Base-by-base conservation (phyloP, 2,888 invertebrate genomes). In the Tipula confusa region DNA sequence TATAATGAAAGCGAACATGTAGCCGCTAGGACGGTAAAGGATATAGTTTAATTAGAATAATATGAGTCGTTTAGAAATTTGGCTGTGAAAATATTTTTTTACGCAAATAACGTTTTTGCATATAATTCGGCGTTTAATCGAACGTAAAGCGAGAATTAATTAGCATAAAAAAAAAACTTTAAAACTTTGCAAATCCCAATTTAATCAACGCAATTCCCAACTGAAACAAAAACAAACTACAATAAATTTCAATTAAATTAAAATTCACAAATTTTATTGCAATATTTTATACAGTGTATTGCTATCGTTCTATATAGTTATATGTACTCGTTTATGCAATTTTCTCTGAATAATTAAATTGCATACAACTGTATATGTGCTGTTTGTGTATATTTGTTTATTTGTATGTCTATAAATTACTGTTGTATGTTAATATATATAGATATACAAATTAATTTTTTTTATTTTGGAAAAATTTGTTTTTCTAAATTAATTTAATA, bases 161-260 rank as follows among this genome's bases (percentile, higher is more conserved):
- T n/a, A n/a, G 4, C 43, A n/a, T n/a, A n/a, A n/a, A n/a, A 43
- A 43, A 2, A 9, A 36, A 9, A 36, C 36, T 18, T 43, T 15
- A 24, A 64, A 64, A 64, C 24, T 64, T 64, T 18, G 24, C 24
- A 64, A 64, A 7, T 64, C 64, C 64, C 64, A 64, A 64, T 64
- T 64, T 64, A 64, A 64, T 64, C 64, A 64, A 64, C n/a, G 24
- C 64, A 64, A 64, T 64, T 64, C 64, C 64, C 64, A 24, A 11
- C 24, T 9, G 64, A 24, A 24, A 24, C n/a, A 9, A 9, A 18
- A 24, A 64, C 9, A 64, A 9, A 64, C 24, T 43, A 64, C 64
- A 64, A 64, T 64, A 64, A 64, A 64, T 64, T 64, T 64, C 64
- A 64, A 64, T 64, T 64, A 64, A 64, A 64, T 64, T 18, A 64